These are phyloP conservation scores for Plecturocebus donacophilus DNA, from an alignment of 2,113 vertebrate genomes.

Conservation along the genomic window DNA sequence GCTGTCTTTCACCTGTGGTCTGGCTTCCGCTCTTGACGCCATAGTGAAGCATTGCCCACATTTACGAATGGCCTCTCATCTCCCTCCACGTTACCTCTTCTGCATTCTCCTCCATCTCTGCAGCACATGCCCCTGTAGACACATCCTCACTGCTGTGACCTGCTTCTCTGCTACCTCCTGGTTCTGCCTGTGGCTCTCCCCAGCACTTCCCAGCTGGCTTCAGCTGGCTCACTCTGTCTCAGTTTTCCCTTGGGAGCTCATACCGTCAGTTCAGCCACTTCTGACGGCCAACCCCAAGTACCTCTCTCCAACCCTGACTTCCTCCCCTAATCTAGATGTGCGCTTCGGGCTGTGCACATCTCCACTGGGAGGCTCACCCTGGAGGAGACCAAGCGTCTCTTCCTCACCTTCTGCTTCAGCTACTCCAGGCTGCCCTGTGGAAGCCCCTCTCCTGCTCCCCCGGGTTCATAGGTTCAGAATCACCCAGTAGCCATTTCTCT, in stretches of 20 bases:
- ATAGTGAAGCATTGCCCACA: background rate
- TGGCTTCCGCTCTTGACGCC: background rate
- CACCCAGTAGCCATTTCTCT: background rate
- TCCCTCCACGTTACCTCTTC: background rate
- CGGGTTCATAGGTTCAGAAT: background rate
- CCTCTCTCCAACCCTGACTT: background rate
- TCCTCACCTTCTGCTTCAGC: background rate
- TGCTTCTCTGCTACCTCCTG: background rate
- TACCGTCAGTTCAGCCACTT: accelerated
- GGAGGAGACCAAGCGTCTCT: background rate
- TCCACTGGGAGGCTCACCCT: background rate
- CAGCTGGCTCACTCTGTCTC: background rate
- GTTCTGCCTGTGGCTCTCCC: background rate
- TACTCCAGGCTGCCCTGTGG: background rate
- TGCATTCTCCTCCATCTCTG: background rate
- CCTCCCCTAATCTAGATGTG: background rate
- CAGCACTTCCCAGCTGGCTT: too few species aligned
- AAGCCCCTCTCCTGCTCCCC: background rate
- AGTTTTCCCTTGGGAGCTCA: background rate
- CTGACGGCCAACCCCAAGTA: background rate
- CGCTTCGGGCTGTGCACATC: background rate
- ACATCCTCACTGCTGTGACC: background rate
- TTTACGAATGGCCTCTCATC: background rate
- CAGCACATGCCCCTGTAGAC: background rate
- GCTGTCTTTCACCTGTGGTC: background rate